These are phyloP conservation scores for Epizoanthus scotinus DNA, from an alignment of 92 coral and sea anemone species.

Conservation along the genomic window DNA sequence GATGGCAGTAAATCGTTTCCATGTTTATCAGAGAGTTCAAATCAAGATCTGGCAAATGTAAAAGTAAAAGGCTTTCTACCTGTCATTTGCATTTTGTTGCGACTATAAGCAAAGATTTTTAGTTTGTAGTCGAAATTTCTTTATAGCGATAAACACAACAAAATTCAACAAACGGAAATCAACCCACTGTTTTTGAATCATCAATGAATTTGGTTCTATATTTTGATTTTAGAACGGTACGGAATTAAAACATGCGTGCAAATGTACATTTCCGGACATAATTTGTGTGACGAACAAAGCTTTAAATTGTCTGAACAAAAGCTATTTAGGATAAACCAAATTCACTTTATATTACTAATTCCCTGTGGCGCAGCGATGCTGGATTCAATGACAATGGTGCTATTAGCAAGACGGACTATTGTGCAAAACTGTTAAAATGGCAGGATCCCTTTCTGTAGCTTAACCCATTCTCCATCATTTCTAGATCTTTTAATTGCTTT, in stretches of 20 bases:
- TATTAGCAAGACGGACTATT: constrained; percentile 80
- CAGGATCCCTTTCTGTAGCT: constrained; percentile 67
- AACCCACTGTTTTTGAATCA: background rate
- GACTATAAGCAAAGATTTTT: background rate
- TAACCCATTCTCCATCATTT: constrained; percentile 44
- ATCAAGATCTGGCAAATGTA: background rate
- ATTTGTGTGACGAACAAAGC: constrained; percentile 40
- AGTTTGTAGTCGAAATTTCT: constrained; percentile 1
- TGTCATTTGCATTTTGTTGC: background rate
- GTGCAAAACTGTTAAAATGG: constrained; percentile 77
- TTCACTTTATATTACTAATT: constrained; percentile 29
- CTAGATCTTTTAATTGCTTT: constrained; percentile 32
- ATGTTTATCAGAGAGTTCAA: background rate
- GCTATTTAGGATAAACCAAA: constrained; percentile 33
- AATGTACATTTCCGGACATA: constrained; percentile 32
- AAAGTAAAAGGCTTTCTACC: background rate
- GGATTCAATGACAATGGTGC: constrained; percentile 43
- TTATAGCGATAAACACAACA: background rate
- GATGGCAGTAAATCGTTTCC: background rate
- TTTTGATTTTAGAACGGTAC: constrained; percentile 26
- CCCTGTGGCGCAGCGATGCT: constrained; percentile 25
- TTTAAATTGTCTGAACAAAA: constrained; percentile 44
- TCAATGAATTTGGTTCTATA: background rate
- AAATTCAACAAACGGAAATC: constrained; percentile 16
- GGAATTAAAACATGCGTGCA: constrained; percentile 11